Percentiles rank a stretch among this genome's conserved stretches.
phyloP scores from a whole-genome alignment of 2,888 invertebrate species.

The Nemapogon koenigi region DNA sequence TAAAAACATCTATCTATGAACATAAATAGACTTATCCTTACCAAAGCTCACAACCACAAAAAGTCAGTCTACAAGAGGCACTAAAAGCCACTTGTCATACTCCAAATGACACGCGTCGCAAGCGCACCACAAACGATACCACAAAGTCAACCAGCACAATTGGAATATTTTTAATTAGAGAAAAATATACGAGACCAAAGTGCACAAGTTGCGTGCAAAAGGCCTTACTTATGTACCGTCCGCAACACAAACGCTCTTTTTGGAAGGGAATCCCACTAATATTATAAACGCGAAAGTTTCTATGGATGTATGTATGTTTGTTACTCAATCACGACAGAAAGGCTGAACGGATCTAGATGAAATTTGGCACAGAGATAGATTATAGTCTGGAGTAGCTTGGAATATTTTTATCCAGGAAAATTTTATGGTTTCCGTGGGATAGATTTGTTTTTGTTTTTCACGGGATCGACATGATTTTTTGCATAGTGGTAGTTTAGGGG shows the following conservation, averaged over 20 bases:
- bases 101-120: slow-evolving; percentile 7
- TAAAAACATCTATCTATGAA: neutral
- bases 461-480: too few relatives aligned
- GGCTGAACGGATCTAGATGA: too few relatives aligned
- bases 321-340: too few relatives aligned
- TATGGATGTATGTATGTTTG: too few relatives aligned
- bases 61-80: neutral
- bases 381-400: too few relatives aligned
- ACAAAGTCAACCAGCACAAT: slow-evolving; percentile 45
- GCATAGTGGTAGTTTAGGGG: too few relatives aligned
- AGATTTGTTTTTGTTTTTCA: too few relatives aligned
- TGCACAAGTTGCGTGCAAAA: slow-evolving; percentile 29
- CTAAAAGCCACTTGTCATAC: neutral
- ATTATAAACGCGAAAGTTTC: too few relatives aligned
- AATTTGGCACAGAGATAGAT: too few relatives aligned
- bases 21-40: neutral
- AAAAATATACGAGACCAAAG: slow-evolving; percentile 35
- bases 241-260: slow-evolving; percentile 2
- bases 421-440: too few relatives aligned
- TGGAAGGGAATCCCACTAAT: too few relatives aligned
- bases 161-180: slow-evolving; percentile 64
- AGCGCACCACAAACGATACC: slow-evolving; percentile 4
- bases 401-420: too few relatives aligned
- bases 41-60: neutral
- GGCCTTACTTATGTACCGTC: slow-evolving; percentile 9